A percentile compares a stretch with the other conserved stretches of the same genome.
These are phyloP conservation scores for Teleopsis dalmanni DNA, from an alignment of 1,140 invertebrate species.

Conservation along the genomic window DNA sequence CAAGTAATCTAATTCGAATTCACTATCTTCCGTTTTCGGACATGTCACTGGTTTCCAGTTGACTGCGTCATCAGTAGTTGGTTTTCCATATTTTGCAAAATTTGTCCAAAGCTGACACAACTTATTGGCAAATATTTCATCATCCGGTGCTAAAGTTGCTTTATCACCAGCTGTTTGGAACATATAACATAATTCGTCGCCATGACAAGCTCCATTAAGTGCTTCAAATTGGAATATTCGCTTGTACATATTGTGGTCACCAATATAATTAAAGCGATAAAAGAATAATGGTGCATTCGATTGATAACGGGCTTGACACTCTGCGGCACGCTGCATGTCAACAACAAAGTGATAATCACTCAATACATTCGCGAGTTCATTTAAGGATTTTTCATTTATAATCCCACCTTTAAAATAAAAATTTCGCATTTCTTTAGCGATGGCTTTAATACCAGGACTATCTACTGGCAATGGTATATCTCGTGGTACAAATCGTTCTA, in stretches of 20 bases:
- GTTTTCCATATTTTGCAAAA: slow-evolving; percentile 51
- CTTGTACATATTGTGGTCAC: slow-evolving; percentile 50
- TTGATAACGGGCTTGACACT: slow-evolving; percentile 28
- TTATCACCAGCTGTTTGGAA: slow-evolving; percentile 51
- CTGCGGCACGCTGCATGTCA: slow-evolving; percentile 22
- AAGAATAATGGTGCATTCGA: slow-evolving; percentile 29
- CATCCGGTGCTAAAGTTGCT: slow-evolving; percentile 31
- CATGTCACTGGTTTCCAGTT: slow-evolving; percentile 33
- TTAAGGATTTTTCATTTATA: slow-evolving; percentile 15
- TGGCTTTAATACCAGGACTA: slow-evolving; percentile 10
- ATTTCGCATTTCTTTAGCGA: slow-evolving; percentile 22
- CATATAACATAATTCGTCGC: slow-evolving; percentile 53
- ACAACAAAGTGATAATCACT: slow-evolving; percentile 33
- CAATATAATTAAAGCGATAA: slow-evolving; percentile 49
- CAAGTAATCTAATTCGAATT: slow-evolving; percentile 31
- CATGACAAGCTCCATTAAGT: slow-evolving; percentile 51
- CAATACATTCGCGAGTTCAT: slow-evolving; percentile 26
- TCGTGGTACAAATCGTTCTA: slow-evolving; percentile 24
- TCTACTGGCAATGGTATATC: slow-evolving; percentile 4
- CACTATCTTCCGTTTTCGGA: slow-evolving; percentile 4
- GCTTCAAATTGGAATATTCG: slow-evolving; percentile 30
- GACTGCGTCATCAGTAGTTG: too few species aligned
- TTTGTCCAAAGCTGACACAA: slow-evolving; percentile 56
- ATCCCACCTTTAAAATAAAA: slow-evolving; percentile 31
- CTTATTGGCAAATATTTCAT: slow-evolving; percentile 32